Evolutionary conservation across 64 coral and sea anemone species (phyloP).

Genomic region (Montipora cactus): DNA sequence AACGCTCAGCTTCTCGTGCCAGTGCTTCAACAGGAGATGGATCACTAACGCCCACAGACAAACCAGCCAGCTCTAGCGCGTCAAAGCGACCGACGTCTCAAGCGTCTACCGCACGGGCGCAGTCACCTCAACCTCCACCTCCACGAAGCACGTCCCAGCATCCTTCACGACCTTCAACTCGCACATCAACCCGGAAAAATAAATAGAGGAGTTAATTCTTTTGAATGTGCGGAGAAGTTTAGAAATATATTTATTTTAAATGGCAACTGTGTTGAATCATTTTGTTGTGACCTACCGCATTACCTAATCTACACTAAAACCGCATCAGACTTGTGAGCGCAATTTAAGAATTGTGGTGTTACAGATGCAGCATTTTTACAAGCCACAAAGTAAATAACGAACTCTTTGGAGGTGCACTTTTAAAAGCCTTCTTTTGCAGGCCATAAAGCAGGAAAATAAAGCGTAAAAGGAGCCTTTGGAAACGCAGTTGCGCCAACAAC

Average conservation of each 20-base stretch:
- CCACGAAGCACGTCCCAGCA: constrained; percentile 75
- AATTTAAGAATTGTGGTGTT: too few relatives aligned
- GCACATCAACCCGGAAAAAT: constrained; percentile 81
- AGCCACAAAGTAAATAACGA: too few relatives aligned
- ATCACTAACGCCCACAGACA: constrained; percentile 60
- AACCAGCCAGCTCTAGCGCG: constrained; percentile 67
- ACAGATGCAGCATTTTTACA: too few relatives aligned
- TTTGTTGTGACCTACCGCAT: not conserved
- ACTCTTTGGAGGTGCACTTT: too few relatives aligned
- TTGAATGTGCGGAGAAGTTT: not conserved
- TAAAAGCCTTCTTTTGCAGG: too few relatives aligned
- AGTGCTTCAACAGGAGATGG: constrained; percentile 57
- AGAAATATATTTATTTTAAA: constrained; percentile 17
- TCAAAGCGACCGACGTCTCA: constrained; percentile 63
- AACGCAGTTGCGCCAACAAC: too few relatives aligned
- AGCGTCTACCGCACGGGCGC: constrained; percentile 23
- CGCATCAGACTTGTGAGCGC: too few relatives aligned
- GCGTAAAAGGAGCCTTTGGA: too few relatives aligned
- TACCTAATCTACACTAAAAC: not conserved
- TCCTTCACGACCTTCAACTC: constrained; percentile 71
- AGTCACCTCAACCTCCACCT: not conserved
- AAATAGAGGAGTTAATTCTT: not conserved
- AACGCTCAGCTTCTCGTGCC: constrained; percentile 89
- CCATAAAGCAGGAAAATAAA: too few relatives aligned
- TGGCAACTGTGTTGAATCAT: not conserved